phyloP scores from a whole-genome alignment of 2,888 invertebrate species.

The Mallateleia sp. region DNA sequence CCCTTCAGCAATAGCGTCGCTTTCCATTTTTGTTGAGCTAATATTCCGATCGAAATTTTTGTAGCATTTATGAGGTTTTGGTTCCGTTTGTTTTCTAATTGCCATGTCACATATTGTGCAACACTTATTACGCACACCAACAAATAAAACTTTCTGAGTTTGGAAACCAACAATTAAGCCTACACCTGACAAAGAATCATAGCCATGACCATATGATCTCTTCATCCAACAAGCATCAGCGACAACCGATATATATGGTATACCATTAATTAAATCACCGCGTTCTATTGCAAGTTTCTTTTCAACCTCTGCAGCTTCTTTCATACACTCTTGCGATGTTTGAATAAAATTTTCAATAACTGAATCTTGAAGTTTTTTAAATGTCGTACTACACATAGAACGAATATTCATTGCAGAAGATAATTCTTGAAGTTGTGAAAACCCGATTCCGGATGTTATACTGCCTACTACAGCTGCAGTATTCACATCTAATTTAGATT shows the following conservation, averaged over 20 bases:
- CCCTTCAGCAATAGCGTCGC: constrained; percentile 70
- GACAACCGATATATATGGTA: constrained; percentile 69
- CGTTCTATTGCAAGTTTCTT: constrained; percentile 54
- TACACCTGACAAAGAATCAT: constrained; percentile 63
- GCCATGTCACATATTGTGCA: constrained; percentile 59
- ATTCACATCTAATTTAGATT: constrained; percentile 10
- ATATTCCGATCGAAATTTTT: constrained; percentile 81
- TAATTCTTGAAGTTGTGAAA: constrained; percentile 31
- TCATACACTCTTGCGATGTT: constrained; percentile 44
- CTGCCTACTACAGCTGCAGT: constrained; percentile 17
- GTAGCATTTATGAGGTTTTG: constrained; percentile 79
- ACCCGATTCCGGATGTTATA: constrained; percentile 25
- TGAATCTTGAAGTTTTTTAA: not conserved
- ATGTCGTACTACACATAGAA: constrained; percentile 21
- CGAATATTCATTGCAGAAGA: constrained; percentile 20
- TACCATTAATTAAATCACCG: constrained; percentile 55
- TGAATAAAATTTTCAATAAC: constrained; percentile 23
- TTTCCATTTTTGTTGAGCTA: constrained; percentile 82
- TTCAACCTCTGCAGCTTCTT: constrained; percentile 59
- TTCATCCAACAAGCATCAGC: constrained; percentile 70
- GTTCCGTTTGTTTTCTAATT: constrained; percentile 31
- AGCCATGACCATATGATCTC: constrained; percentile 59
- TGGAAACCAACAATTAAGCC: constrained; percentile 62
- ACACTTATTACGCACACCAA: no score
- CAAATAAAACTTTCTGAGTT: constrained; percentile 79